A percentile compares a stretch with the other conserved stretches of the same genome.
Conservation (phyloP, 2,113 vertebrate genomes). For the Cheilinus undulatus region DNA sequence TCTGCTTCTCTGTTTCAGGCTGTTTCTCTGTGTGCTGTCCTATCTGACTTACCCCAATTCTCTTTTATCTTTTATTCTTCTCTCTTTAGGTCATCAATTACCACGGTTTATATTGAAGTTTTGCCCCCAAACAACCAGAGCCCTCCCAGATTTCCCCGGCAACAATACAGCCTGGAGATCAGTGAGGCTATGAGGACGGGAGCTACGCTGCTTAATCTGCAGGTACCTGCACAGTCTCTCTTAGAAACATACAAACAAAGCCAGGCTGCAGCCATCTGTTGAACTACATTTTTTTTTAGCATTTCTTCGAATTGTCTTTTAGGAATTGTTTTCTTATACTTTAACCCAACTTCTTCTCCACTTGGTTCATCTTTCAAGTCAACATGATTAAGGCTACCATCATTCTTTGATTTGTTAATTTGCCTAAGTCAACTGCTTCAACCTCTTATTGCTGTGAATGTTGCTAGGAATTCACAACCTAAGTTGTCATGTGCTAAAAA, state of each 20-base stretch:
- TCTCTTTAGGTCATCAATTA: constrained; percentile 91
- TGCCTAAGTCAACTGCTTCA: no score
- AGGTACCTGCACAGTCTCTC: constrained; percentile 79
- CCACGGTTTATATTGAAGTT: constrained; percentile 97
- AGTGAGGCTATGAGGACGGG: constrained; percentile 96
- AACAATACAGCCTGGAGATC: constrained; percentile 93
- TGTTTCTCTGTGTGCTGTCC: neutral
- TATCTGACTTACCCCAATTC: neutral
- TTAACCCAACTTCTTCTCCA: neutral
- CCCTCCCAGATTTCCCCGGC: constrained; percentile 91
- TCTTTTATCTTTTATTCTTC: constrained; percentile 11
- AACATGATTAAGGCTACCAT: no score
- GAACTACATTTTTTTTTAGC: neutral
- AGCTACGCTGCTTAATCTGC: constrained; percentile 91
- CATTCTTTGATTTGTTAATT: no score
- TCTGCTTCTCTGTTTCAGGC: neutral
- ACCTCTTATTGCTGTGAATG: no score
- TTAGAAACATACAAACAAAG: neutral
- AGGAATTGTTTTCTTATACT: no score
- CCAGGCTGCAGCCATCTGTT: neutral
- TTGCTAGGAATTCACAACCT: no score
- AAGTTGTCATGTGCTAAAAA: no score
- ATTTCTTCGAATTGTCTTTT: neutral
- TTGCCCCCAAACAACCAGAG: constrained; percentile 98
- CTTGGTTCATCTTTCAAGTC: no score